Conservation (phyloP, 2,113 vertebrate species). For the Saguinus midas region DNA sequence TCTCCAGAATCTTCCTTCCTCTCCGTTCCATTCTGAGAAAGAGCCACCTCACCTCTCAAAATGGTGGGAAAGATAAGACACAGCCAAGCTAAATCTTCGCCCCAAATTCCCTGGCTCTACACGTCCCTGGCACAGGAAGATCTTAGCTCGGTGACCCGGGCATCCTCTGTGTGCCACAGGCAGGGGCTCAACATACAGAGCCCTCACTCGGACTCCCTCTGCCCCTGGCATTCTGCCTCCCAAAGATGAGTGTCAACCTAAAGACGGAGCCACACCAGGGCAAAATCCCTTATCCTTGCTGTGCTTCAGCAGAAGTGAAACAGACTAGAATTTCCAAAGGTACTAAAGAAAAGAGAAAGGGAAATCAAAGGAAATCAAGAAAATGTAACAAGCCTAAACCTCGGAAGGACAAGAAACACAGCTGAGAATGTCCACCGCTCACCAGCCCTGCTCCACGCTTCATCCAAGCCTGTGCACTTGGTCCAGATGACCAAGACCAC, state of each 20-base stretch:
- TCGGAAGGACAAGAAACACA: not conserved
- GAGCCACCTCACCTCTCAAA: not conserved
- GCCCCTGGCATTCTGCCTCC: not conserved
- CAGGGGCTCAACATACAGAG: accelerated
- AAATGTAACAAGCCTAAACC: no score
- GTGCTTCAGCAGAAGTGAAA: not conserved
- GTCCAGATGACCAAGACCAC: not conserved
- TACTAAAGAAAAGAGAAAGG: not conserved
- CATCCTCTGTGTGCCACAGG: not conserved
- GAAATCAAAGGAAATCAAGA: not conserved
- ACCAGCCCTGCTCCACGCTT: not conserved
- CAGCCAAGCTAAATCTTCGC: not conserved
- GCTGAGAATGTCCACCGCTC: not conserved
- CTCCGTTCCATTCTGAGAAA: not conserved
- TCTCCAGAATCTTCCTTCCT: not conserved
- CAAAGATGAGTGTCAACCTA: not conserved
- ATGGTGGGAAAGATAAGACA: not conserved
- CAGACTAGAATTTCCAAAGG: not conserved
- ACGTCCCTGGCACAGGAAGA: accelerated
- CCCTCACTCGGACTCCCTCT: accelerated
- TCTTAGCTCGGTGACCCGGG: not conserved
- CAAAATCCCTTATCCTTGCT: not conserved
- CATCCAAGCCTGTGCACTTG: not conserved
- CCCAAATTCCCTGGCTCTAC: not conserved
- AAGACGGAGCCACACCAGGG: not conserved